phyloP scores from a whole-genome alignment of 2,797 vertebrate genomes.

The Brotogeris chrysoptera region DNA sequence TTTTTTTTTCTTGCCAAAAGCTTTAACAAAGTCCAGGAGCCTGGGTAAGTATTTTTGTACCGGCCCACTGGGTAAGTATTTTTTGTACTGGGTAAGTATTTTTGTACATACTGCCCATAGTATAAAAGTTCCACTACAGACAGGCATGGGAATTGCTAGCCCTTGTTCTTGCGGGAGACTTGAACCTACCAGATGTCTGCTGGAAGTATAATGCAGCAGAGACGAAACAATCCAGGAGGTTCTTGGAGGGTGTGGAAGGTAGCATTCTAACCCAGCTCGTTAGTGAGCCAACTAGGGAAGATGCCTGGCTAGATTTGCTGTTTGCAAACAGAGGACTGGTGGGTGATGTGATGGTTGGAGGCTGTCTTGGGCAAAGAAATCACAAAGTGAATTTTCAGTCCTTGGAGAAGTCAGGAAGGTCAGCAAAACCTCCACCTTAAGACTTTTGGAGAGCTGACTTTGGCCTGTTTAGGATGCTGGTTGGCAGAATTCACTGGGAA shows the following conservation, averaged over 20 bases:
- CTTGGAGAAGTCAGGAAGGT: background rate
- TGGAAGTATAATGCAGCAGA: background rate
- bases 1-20: background rate
- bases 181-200: background rate
- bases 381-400: background rate
- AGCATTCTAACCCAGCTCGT: background rate
- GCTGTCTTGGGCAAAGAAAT: background rate
- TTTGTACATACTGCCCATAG: background rate
- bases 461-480: background rate
- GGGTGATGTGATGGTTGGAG: background rate
- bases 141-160: background rate
- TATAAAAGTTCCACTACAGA: background rate
- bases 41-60: background rate
- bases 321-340: background rate
- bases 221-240: background rate
- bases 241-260: background rate
- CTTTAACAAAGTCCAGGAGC: background rate
- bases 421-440: background rate
- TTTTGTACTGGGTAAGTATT: background rate
- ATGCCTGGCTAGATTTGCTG: background rate
- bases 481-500: background rate
- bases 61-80: no score
- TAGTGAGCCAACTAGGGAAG: background rate
- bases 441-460: background rate
- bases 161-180: background rate